phyloP scores from a whole-genome alignment of 2,113 vertebrate species.

The Petromus typicus region DNA sequence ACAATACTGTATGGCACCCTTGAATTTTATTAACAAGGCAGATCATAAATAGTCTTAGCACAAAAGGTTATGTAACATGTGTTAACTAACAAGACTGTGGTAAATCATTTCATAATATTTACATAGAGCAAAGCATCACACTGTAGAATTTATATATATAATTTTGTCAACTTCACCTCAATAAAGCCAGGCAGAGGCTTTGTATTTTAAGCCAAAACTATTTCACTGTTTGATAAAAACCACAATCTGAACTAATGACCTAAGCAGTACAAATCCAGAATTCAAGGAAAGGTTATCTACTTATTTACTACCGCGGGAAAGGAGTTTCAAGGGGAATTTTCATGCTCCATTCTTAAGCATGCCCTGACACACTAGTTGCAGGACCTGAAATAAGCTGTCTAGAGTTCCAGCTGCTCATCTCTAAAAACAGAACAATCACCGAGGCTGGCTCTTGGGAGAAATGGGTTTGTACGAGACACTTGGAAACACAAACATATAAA shows the following conservation, averaged over 20 bases:
- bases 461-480: background rate
- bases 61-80: background rate
- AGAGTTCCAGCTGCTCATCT: background rate
- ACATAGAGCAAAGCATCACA: background rate
- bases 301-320: background rate
- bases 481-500: background rate
- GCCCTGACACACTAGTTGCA: background rate
- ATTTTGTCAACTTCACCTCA: background rate
- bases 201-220: background rate
- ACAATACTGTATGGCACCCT: background rate
- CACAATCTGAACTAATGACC: background rate
- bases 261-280: background rate
- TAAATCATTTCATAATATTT: background rate
- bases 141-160: background rate
- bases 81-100: background rate
- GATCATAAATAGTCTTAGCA: background rate
- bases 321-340: background rate
- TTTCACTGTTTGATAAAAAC: slow-evolving; percentile 6
- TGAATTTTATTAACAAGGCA: background rate
- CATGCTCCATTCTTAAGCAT: background rate
- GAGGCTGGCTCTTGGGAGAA: background rate
- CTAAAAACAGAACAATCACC: background rate
- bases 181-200: background rate
- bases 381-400: background rate
- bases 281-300: background rate